Evolutionary conservation across 2,888 invertebrate genomes (phyloP).

Genomic region (Ypsolopha sequella): DNA sequence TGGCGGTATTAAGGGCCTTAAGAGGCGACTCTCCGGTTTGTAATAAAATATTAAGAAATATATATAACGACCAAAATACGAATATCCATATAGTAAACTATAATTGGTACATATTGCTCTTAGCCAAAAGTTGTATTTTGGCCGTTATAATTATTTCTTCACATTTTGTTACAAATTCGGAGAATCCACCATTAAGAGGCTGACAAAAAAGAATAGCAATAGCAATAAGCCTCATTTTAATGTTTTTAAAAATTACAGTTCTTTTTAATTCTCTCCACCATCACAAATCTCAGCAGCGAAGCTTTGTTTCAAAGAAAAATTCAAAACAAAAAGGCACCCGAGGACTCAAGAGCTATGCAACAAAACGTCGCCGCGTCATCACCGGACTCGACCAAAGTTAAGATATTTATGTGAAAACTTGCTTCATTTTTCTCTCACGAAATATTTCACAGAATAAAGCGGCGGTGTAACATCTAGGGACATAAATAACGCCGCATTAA

Average conservation of each 20-base stretch:
- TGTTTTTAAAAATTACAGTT: background rate
- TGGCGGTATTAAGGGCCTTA: too few relatives aligned
- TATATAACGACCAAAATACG: too few relatives aligned
- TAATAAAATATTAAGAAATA: too few relatives aligned
- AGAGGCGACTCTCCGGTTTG: too few relatives aligned
- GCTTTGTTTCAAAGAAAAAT: conserved; percentile 6
- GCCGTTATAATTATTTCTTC: too few relatives aligned
- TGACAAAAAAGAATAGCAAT: too few relatives aligned
- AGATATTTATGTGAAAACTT: conserved; percentile 64
- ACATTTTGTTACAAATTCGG: too few relatives aligned
- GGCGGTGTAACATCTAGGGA: conserved; percentile 23
- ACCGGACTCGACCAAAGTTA: conserved; percentile 15
- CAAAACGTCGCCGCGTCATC: conserved; percentile 45
- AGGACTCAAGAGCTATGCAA: conserved; percentile 26
- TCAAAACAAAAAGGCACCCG: conserved; percentile 20
- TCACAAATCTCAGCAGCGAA: background rate
- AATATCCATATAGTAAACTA: too few relatives aligned
- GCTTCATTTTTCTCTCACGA: conserved; percentile 53
- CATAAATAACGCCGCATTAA: conserved; percentile 46
- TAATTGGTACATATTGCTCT: too few relatives aligned
- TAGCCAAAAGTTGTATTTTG: too few relatives aligned
- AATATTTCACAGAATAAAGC: conserved; percentile 35
- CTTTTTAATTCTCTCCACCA: background rate
- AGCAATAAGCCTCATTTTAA: too few relatives aligned
- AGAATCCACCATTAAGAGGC: too few relatives aligned